Evolutionary conservation across 2,113 vertebrate genomes (phyloP), one percentile per base, ranked within the genome.

Genomic region (Hiodon alosoides): DNA sequence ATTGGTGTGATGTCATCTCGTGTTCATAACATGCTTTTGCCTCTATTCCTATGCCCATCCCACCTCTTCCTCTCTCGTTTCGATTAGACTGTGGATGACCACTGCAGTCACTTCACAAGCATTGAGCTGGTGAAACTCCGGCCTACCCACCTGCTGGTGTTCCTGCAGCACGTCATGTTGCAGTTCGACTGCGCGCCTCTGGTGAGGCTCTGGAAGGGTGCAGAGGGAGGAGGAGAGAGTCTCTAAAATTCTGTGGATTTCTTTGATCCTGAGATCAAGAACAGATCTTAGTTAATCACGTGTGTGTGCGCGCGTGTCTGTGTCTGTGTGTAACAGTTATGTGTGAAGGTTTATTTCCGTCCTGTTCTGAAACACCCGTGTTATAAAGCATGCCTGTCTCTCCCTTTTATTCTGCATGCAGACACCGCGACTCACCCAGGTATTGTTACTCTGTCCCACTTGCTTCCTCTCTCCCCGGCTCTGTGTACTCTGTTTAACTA

Each of bases 141-240:
- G 4, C 94, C 95, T 0, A 90, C 93, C 51, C 94, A 96, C 82
- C 87, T 96, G 81, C 89, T 96, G 87, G 92, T 92, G 65, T 93
- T 96, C 72, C 70, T 95, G 57, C 93, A 95, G 11, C 94, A 96
- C 8, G 93, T 95, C 80, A 92, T 95, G 46, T 83, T 96, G 47
- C 95, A 96, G 90, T 96, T 96, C 64, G 94, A 96, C 77, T 91
- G 92, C 0, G 90, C 93, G 54, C 90, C 93, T 5, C 68, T 94
- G 94, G 95, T 96, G 83, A 91, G 90, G 5, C 55, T 60, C 55
- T 31, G 31, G 31, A 31, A 31, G 31, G 31, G 31, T 31, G 31
- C 31, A 31, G 31, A 31, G 31, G 31, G 31, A 31, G 31, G 31
- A 31, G 31, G 31, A 31, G 31, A 31, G 31, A 31, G 31, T 31